Percentiles rank a stretch among this genome's conserved stretches.
Evolutionary conservation across 2,888 invertebrate genomes (phyloP).

Genomic region (Drosophila mulleri): DNA sequence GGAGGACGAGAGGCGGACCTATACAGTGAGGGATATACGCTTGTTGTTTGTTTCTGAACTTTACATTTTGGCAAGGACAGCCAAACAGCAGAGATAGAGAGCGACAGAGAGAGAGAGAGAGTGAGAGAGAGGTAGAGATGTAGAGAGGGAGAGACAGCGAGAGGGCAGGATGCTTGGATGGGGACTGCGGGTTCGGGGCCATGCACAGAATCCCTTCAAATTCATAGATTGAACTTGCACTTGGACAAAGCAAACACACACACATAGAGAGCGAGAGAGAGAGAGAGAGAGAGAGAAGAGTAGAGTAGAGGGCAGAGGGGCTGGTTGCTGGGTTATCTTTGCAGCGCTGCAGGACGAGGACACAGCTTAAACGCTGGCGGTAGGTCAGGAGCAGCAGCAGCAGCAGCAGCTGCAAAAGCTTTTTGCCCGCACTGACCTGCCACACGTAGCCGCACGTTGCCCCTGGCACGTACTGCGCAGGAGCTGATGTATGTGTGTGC

Average conservation of each 20-base stretch:
- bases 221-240: slow-evolving; percentile 83
- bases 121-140: slow-evolving; percentile 5
- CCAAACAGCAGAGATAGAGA: slow-evolving; percentile 5
- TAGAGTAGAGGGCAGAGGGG: too few relatives aligned
- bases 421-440: slow-evolving; percentile 68
- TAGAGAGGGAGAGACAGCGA: neutral
- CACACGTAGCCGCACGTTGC: slow-evolving; percentile 58
- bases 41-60: slow-evolving; percentile 51
- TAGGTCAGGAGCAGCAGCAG: slow-evolving; percentile 67
- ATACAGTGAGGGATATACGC: neutral
- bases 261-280: slow-evolving; percentile 1
- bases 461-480: slow-evolving; percentile 62
- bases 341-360: slow-evolving; percentile 61
- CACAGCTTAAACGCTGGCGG: slow-evolving; percentile 48
- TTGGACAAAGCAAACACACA: slow-evolving; percentile 67
- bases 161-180: neutral
- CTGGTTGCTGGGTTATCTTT: slow-evolving; percentile 11
- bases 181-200: slow-evolving; percentile 71
- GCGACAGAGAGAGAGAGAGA: slow-evolving; percentile 6
- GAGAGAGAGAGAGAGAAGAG: neutral
- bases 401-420: slow-evolving; percentile 50
- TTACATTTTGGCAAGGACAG: slow-evolving; percentile 71
- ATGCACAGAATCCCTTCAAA: slow-evolving; percentile 77
- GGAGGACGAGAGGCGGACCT: neutral
- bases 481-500: slow-evolving; percentile 25